phyloP scores from a whole-genome alignment of 1,140 invertebrate genomes.

The Drosophila nannoptera region DNA sequence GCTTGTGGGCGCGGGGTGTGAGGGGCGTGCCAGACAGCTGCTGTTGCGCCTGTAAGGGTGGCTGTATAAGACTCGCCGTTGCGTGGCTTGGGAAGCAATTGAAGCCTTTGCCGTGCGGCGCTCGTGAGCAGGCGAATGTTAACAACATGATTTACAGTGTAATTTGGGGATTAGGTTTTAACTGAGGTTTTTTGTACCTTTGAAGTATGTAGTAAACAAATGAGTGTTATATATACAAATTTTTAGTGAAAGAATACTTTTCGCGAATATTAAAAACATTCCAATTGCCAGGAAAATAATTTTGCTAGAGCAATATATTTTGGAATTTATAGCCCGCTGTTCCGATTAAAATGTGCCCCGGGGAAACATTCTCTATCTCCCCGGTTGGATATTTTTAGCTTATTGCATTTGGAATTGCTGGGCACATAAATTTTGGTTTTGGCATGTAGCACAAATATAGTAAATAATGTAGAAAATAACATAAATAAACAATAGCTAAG shows the following conservation, averaged over 20 bases:
- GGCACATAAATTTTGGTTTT: conserved; percentile 40
- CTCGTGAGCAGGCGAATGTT: conserved; percentile 23
- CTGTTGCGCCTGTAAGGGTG: background rate
- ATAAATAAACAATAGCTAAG: conserved; percentile 39
- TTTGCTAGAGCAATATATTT: background rate
- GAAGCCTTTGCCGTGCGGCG: conserved; percentile 16
- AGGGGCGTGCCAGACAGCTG: background rate
- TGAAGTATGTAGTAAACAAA: too few species aligned
- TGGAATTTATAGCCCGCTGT: background rate
- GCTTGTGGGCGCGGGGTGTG: background rate
- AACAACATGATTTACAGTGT: conserved; percentile 27
- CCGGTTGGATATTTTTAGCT: background rate
- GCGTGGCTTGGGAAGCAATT: conserved; percentile 12
- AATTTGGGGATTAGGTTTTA: background rate
- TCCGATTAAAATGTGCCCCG: too few species aligned
- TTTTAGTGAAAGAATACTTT: background rate
- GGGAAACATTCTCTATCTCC: too few species aligned
- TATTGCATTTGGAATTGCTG: conserved; percentile 7
- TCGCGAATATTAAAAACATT: too few species aligned
- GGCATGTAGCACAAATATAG: conserved; percentile 34
- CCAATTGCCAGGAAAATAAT: too few species aligned
- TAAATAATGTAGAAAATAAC: conserved; percentile 43
- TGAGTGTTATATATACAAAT: background rate
- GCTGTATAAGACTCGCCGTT: conserved; percentile 21
- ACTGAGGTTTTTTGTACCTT: background rate